A percentile compares a stretch with the other conserved stretches of the same genome.
These are phyloP conservation scores for Chymomyza caudatula DNA, from an alignment of 2,888 invertebrate species.

Conservation along the genomic window DNA sequence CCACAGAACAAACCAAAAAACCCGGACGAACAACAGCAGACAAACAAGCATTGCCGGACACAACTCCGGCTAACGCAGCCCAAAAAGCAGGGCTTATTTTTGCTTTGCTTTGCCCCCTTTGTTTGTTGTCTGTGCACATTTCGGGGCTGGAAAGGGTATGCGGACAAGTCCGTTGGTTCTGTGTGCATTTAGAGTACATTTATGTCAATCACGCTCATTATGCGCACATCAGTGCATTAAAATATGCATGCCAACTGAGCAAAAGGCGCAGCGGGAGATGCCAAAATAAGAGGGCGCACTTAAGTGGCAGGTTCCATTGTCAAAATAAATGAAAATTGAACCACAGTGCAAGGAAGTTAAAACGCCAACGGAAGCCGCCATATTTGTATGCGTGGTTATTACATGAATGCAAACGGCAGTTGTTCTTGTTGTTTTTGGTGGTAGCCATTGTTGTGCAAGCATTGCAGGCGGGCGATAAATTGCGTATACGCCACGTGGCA, in stretches of 20 bases:
- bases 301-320: slow-evolving; percentile 16
- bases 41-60: slow-evolving; percentile 38
- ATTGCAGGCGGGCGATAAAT: background rate
- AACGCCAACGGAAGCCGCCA: slow-evolving; percentile 52
- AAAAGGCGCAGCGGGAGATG: background rate
- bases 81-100: background rate
- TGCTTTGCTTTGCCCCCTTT: background rate
- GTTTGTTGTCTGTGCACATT: slow-evolving; percentile 13
- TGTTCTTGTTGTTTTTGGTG: background rate
- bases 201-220: slow-evolving; percentile 69
- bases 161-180: slow-evolving; percentile 34
- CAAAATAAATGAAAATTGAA: slow-evolving; percentile 48
- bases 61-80: slow-evolving; percentile 35
- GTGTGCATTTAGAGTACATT: slow-evolving; percentile 63
- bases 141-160: slow-evolving; percentile 2
- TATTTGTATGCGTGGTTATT: slow-evolving; percentile 38
- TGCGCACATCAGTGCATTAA: slow-evolving; percentile 67
- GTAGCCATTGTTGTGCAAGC: slow-evolving; percentile 3
- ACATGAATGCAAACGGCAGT: background rate
- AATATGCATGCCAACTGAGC: slow-evolving; percentile 39
- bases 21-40: slow-evolving; percentile 1
- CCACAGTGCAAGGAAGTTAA: slow-evolving; percentile 45
- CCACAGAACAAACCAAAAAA: slow-evolving; percentile 40
- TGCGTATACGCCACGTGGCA: background rate
- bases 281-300: slow-evolving; percentile 1